A percentile compares a stretch with the other conserved stretches of the same genome.
Evolutionary conservation across 1,140 invertebrate genomes (phyloP).

Genomic region (Aleiodes sp.): DNA sequence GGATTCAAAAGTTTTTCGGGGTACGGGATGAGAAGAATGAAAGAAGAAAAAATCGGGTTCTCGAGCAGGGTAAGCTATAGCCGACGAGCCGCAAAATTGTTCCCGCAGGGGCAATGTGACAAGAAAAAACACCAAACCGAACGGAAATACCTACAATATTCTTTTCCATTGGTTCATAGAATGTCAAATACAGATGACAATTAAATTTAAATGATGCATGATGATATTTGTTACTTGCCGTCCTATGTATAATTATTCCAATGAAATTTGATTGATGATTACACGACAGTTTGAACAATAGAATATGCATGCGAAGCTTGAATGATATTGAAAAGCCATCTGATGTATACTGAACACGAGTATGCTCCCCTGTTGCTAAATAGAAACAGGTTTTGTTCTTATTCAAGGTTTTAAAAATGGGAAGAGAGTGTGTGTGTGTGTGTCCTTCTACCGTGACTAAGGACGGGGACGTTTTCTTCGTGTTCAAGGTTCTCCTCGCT

Average conservation of each 20-base stretch:
- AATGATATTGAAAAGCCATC: not conserved
- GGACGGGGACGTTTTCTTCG: not conserved
- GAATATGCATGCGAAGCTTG: not conserved
- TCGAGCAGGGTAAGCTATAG: not conserved
- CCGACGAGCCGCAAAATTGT: conserved; percentile 32
- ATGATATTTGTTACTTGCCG: not conserved
- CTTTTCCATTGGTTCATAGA: not conserved
- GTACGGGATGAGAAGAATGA: not conserved
- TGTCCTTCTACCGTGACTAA: conserved; percentile 19
- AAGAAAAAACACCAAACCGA: conserved; percentile 7
- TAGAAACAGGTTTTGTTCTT: conserved; percentile 29
- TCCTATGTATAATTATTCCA: not conserved
- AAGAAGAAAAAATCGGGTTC: conserved; percentile 22
- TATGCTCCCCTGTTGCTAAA: conserved; percentile 25
- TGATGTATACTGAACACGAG: not conserved
- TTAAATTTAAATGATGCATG: not conserved
- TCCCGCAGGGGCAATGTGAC: conserved; percentile 21
- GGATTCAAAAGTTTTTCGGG: conserved; percentile 11
- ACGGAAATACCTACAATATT: conserved; percentile 21
- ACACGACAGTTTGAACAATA: not conserved
- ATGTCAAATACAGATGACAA: not conserved
- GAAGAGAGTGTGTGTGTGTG: not conserved
- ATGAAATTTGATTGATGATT: not conserved
- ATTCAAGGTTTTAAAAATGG: conserved; percentile 26
- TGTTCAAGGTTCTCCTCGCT: conserved; percentile 26